Conservation (phyloP, 2,888 invertebrate genomes). For the Poecilobothrus nobilitatus region DNA sequence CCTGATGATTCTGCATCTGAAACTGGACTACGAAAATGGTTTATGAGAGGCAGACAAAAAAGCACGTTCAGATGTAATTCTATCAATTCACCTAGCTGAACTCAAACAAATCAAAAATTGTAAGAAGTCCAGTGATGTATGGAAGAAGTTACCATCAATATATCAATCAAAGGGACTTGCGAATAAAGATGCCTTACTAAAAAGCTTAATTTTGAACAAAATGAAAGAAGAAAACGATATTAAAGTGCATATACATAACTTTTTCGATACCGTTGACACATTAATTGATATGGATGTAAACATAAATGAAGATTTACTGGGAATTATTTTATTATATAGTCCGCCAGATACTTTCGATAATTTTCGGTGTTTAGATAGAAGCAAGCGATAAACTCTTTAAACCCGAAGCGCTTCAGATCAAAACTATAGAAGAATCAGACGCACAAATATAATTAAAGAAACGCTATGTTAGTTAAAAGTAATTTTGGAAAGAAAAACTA, state of each 20-base stretch:
- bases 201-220: conserved; percentile 14
- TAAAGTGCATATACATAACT: conserved; percentile 31
- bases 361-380: conserved; percentile 35
- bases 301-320: conserved; percentile 31
- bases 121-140: conserved; percentile 30
- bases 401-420: conserved; percentile 16
- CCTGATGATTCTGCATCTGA: no score
- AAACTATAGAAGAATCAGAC: conserved; percentile 23
- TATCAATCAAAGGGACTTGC: conserved; percentile 36
- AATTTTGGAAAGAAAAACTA: no score
- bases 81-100: conserved; percentile 24
- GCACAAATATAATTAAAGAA: conserved; percentile 19
- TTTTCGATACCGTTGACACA: conserved; percentile 36
- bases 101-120: conserved; percentile 32
- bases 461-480: conserved; percentile 8
- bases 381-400: conserved; percentile 30
- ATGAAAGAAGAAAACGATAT: conserved; percentile 34
- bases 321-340: conserved; percentile 34
- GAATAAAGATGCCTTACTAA: not conserved
- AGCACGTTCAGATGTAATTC: no score
- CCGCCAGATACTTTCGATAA: conserved; percentile 31
- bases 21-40: no score
- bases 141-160: conserved; percentile 34
- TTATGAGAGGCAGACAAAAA: no score
- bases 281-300: conserved; percentile 31